These are phyloP conservation scores for Terrapene triunguis DNA, from an alignment of 2,113 vertebrate genomes.

Conservation along the genomic window DNA sequence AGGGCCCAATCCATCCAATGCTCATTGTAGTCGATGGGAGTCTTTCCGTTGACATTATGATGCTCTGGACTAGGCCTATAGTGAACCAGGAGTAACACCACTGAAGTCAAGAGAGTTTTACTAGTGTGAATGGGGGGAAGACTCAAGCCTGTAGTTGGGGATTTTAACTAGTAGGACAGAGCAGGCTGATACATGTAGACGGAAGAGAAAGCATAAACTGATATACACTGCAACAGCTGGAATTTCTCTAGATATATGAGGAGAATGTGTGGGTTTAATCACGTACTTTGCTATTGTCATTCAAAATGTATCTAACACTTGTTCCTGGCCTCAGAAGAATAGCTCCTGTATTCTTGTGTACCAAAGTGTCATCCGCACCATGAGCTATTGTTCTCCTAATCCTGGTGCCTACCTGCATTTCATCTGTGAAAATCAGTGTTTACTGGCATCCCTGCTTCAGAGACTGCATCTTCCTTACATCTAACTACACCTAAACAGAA, in stretches of 20 bases:
- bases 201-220: neutral
- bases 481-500: neutral
- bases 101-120: neutral
- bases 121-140: neutral
- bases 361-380: neutral
- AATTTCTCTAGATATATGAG: constrained; percentile 39
- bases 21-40: neutral
- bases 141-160: neutral
- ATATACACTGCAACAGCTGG: neutral
- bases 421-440: neutral
- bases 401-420: neutral
- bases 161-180: neutral
- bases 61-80: neutral
- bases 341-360: constrained; percentile 30
- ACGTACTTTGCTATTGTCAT: constrained; percentile 1
- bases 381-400: neutral
- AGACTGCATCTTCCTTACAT: neutral
- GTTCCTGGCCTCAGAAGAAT: neutral
- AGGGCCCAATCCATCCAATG: neutral
- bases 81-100: neutral
- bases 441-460: neutral
- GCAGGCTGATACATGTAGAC: neutral
- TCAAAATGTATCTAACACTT: neutral
- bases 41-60: neutral
- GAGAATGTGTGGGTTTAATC: neutral